Evolutionary conservation across 2,113 vertebrate genomes (phyloP).

Genomic region (Aldabrachelys gigantea): DNA sequence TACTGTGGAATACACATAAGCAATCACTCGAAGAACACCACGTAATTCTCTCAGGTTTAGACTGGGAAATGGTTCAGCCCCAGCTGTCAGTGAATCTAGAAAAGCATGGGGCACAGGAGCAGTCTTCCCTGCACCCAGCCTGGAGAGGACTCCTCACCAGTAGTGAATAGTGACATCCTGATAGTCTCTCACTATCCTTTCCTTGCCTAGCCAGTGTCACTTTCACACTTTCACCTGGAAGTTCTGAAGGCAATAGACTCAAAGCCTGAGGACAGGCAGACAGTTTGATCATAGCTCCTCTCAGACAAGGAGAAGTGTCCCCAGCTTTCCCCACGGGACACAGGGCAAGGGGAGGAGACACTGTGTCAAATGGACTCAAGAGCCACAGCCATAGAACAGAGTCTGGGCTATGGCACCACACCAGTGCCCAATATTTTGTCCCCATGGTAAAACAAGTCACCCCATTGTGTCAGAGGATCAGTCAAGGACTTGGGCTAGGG

Average conservation of each 20-base stretch:
- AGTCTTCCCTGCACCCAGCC: neutral
- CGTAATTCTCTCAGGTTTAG: neutral
- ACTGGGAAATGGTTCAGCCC: neutral
- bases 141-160: neutral
- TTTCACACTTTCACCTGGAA: neutral
- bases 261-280: rapidly evolving
- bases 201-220: neutral
- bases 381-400: neutral
- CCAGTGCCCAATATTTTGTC: constrained; percentile 1
- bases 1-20: too few species aligned
- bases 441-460: neutral
- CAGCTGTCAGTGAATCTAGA: neutral
- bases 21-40: neutral
- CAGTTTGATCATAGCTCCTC: neutral
- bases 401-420: neutral
- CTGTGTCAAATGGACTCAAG: neutral
- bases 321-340: neutral
- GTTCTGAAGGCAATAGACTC: neutral
- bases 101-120: neutral
- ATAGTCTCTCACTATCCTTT: neutral
- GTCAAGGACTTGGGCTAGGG: rapidly evolving
- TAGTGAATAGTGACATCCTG: neutral
- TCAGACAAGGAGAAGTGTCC: neutral
- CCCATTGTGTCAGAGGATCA: rapidly evolving
- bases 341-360: neutral